These are phyloP conservation scores for Leucania comma DNA, from an alignment of 2,888 invertebrate genomes.

Conservation along the genomic window DNA sequence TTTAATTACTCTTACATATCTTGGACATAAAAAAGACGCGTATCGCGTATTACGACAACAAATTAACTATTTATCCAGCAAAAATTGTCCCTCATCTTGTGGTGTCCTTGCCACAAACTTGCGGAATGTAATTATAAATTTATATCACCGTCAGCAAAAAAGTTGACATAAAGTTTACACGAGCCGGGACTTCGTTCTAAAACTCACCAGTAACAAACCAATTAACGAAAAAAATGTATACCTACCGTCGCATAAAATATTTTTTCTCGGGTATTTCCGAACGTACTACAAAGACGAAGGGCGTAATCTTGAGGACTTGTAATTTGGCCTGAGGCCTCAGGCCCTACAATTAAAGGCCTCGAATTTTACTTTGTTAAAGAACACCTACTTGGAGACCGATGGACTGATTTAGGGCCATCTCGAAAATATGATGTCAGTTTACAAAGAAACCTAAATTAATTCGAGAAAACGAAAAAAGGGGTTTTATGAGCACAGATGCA, in stretches of 20 bases:
- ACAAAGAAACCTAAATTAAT: constrained; percentile 49
- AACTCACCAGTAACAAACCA: constrained; percentile 71
- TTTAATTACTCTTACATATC: background rate
- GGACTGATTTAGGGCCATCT: constrained; percentile 37
- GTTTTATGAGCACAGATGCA: background rate
- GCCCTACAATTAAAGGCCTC: constrained; percentile 68
- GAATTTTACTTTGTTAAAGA: constrained; percentile 69
- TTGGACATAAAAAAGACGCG: background rate
- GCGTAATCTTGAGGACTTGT: constrained; percentile 69
- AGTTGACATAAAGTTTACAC: constrained; percentile 58
- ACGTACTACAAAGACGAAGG: constrained; percentile 61
- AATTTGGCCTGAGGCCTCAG: constrained; percentile 65
- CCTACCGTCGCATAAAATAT: constrained; percentile 25
- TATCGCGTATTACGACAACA: background rate
- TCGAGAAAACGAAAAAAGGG: background rate
- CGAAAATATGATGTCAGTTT: constrained; percentile 67
- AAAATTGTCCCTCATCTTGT: constrained; percentile 23
- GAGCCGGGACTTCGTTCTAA: constrained; percentile 54
- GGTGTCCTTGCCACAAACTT: constrained; percentile 42
- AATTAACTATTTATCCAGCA: constrained; percentile 4
- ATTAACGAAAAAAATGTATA: constrained; percentile 68
- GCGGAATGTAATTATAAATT: constrained; percentile 67
- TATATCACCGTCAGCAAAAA: constrained; percentile 62
- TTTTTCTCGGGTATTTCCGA: constrained; percentile 54
- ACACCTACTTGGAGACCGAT: constrained; percentile 68